Conservation (phyloP, 2,797 vertebrate species). For the Enteromius viviparus region DNA sequence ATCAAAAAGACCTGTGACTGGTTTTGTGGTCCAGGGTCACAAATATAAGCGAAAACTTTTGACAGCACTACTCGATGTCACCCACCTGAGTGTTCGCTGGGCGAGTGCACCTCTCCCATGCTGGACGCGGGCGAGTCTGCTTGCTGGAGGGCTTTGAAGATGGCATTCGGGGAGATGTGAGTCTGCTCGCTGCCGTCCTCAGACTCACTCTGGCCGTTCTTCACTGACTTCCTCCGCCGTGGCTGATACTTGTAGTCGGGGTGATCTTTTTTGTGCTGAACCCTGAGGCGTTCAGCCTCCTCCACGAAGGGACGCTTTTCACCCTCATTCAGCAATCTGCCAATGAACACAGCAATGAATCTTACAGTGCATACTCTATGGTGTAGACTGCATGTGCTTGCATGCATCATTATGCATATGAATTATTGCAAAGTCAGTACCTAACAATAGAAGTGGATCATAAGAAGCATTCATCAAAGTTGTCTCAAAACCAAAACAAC, state of each 20-base stretch:
- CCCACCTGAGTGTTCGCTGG: constrained; percentile 92
- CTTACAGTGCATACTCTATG: not conserved
- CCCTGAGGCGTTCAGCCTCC: constrained; percentile 92
- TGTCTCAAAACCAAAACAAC: not conserved
- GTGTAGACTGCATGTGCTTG: not conserved
- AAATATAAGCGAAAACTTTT: not conserved
- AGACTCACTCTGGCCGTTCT: constrained; percentile 89
- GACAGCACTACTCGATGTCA: not conserved
- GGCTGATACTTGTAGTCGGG: constrained; percentile 98
- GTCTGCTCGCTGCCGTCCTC: constrained; percentile 91
- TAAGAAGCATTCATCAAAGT: not conserved
- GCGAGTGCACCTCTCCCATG: constrained; percentile 95
- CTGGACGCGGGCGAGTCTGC: constrained; percentile 93
- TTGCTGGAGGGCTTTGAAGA: constrained; percentile 96
- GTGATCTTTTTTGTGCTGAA: constrained; percentile 98
- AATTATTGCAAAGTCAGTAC: not conserved
- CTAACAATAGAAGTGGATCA: not conserved
- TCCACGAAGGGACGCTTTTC: constrained; percentile 97
- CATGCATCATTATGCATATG: not conserved
- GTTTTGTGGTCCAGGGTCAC: not conserved
- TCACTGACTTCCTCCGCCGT: constrained; percentile 90
- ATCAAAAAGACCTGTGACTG: not conserved
- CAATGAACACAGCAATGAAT: constrained; percentile 28
- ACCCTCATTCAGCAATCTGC: constrained; percentile 90
- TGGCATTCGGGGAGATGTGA: constrained; percentile 92